Evolutionary conservation across 1,140 invertebrate genomes (phyloP), one percentile per base, ranked within the genome.

Genomic region (Alviniconcha marisindica): DNA sequence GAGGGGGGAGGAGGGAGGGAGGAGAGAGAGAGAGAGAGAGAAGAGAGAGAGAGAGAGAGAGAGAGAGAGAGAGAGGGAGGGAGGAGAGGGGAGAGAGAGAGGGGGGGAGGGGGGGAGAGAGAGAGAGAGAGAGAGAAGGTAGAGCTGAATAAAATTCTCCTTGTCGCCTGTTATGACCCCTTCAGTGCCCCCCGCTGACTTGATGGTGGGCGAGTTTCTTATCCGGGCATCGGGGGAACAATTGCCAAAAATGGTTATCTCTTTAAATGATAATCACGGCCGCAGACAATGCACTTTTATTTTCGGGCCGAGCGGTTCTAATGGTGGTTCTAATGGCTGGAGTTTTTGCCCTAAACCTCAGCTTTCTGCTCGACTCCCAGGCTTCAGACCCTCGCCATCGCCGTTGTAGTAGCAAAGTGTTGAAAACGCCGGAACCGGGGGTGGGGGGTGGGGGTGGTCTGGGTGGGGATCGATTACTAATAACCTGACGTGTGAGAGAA

Each of bases 241-340:
- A 63, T 63, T 24, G 18, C 7, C 21, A 21, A 5, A 24, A 28
- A 28, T 21, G 40, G 71, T 74, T 74, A 74, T 74, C 71, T 74
- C 18, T 74, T 74, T 74, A 74, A n/a, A 74, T 74, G 71, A 74
- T 74, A 24, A 74, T 74, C 71, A 74, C 33, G 33, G 36, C 40
- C 71, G 33, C 71, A 38, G 71, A 74, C 71, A 74, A 74, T 74
- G 36, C 33, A 33, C 36, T 33, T 74, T 74, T 74, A 28, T 74
- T 40, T 74, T 38, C 36, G n/a, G 21, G 18, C 12, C 71, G 33
- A 48, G 36, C 33, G n/a, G 5, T 44, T 74, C 36, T 44, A 40
- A 74, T 74, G 36, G 40, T 74, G 18, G 71, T 38, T 40, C 71
- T 74, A 74, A 74, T 74, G 71, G 40, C 36, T 74, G 10, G 71